These are phyloP conservation scores for Malacosoma neustria DNA, from an alignment of 2,888 invertebrate species.

Conservation along the genomic window DNA sequence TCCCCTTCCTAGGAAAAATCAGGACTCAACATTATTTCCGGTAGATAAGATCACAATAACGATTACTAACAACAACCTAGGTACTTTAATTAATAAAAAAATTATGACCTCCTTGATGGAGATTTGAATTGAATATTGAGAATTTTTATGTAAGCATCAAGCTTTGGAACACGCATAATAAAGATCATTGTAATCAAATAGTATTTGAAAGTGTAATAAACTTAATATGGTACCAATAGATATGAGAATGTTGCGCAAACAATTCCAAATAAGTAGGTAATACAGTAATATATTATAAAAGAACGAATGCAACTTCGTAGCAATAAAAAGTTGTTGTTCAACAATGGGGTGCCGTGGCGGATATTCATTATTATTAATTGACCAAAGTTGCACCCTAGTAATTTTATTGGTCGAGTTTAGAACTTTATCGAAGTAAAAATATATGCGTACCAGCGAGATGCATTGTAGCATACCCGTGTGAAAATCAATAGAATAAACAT, in stretches of 20 bases:
- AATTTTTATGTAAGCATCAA: too few relatives aligned
- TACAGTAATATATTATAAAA: slow-evolving; percentile 35
- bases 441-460: slow-evolving; percentile 35
- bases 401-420: slow-evolving; percentile 45
- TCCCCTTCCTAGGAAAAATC: slow-evolving; percentile 42
- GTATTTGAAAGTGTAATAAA: too few relatives aligned
- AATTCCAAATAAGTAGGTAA: too few relatives aligned
- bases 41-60: slow-evolving; percentile 28
- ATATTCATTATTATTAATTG: slow-evolving; percentile 64
- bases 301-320: slow-evolving; percentile 49
- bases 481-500: slow-evolving; percentile 72
- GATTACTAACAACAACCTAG: slow-evolving; percentile 32
- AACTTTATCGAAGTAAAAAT: slow-evolving; percentile 42
- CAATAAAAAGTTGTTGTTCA: slow-evolving; percentile 50
- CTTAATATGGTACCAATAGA: too few relatives aligned
- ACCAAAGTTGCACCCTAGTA: slow-evolving; percentile 54
- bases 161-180: too few relatives aligned
- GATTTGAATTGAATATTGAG: too few relatives aligned
- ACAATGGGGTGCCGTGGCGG: slow-evolving; percentile 45
- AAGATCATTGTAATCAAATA: too few relatives aligned
- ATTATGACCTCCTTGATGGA: too few relatives aligned
- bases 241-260: too few relatives aligned
- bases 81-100: slow-evolving; percentile 37
- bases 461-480: slow-evolving; percentile 57
- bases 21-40: slow-evolving; percentile 14